Base-by-base conservation (phyloP, 2,888 invertebrate genomes). In the Metacarcinus magister region DNA sequence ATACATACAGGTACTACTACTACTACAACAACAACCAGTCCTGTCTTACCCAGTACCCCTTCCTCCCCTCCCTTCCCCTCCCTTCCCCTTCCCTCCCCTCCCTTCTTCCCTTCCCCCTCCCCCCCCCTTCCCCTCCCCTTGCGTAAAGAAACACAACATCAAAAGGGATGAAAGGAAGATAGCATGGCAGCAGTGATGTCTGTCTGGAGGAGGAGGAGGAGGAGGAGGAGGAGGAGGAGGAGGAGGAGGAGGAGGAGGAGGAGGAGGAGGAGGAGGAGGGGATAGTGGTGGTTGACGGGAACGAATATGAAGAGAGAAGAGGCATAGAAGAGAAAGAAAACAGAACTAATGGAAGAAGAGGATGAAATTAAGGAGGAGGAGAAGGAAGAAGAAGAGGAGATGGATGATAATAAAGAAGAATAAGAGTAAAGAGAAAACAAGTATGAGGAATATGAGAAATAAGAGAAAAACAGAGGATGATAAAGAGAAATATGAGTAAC, bases 111-210 rank as follows among this genome's bases (percentile, higher is more conserved):
- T 28, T 5, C 28, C 28, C 75, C 28, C 28, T 28, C 10, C 28
- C 75, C 28, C 75, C 75, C 2, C 28, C 75, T 28, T 28, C 75
- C 2, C 28, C 28, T 82, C 13, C 32, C 32, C 82, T 23, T 32
- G 32, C 10, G 82, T 32, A 82, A 32, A 82, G 32, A 82, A 5
- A 82, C 10, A 82, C 28, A 82, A 16, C 19, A 91, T 28, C n/a
- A 28, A 91, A 48, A 44, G 48, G 92, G 43, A 92, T 46, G 48
- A 92, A 48, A 92, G 48, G 92, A 46, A 92, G 46, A 46, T 48
- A 48, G 19, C n/a, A 7, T 7, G 0, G 43, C 1, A 10, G 16
- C 13, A 28, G 92, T 1, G 0, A 44, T 0, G 46, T 10, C 46
- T 91, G 32, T 82, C 28, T 32, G 82, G 82, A 82, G 48, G 46